These are phyloP conservation scores for Urocynchramus pylzowi DNA, from an alignment of 2,113 vertebrate species.

Conservation along the genomic window DNA sequence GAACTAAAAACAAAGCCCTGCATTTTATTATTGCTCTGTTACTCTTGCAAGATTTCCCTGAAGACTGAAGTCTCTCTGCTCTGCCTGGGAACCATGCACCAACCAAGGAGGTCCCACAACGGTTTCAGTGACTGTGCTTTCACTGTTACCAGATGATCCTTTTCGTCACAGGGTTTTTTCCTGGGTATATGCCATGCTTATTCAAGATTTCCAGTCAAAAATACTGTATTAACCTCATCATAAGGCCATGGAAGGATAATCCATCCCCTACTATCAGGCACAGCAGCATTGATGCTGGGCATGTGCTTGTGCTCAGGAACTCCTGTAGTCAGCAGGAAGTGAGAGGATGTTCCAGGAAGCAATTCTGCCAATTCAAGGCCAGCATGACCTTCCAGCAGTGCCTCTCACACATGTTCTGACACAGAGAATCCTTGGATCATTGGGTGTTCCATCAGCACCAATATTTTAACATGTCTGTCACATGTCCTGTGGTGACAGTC, in stretches of 20 bases:
- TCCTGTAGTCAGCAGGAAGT: neutral
- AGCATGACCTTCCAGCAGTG: neutral
- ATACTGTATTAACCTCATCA: neutral
- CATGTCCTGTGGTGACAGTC: neutral
- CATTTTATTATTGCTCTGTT: conserved; percentile 28
- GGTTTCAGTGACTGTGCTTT: neutral
- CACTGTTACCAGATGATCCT: neutral
- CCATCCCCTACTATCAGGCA: neutral
- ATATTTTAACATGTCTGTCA: neutral
- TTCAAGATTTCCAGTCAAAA: neutral
- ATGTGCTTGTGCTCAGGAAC: neutral
- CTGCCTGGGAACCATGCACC: neutral
- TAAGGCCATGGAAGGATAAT: neutral
- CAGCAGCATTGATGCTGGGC: fast-evolving
- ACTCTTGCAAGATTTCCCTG: conserved; percentile 13
- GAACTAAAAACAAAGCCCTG: conserved; percentile 14
- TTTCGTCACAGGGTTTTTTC: neutral
- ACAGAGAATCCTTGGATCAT: neutral
- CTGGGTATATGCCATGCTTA: neutral
- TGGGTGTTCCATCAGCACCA: neutral
- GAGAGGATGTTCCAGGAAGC: neutral
- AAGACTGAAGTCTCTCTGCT: neutral
- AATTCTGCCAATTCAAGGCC: neutral
- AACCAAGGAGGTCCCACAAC: neutral
- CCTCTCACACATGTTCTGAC: neutral